Conservation (phyloP, 2,113 vertebrate genomes). For the Polypterus senegalus region DNA sequence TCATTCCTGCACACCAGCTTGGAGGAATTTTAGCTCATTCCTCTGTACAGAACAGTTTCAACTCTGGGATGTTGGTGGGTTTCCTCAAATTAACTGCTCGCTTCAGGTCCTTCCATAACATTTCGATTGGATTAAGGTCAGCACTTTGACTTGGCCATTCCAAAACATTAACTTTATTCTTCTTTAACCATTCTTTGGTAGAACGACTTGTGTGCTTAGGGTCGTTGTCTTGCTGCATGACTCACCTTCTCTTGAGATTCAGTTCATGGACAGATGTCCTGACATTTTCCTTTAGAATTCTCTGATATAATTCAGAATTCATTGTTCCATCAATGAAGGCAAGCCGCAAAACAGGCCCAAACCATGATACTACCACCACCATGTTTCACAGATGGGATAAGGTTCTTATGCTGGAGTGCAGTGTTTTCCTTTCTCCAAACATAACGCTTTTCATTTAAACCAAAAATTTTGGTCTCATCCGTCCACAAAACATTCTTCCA, state of each 20-base stretch:
- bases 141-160: too few species aligned
- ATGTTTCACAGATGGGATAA: conserved; percentile 3
- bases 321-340: not conserved
- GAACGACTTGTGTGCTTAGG: too few species aligned
- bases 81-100: too few species aligned
- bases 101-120: too few species aligned
- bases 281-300: conserved; percentile 1
- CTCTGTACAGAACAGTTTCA: too few species aligned
- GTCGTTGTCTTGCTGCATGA: too few species aligned
- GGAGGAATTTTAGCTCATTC: too few species aligned
- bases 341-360: conserved; percentile 1
- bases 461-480: conserved; percentile 1
- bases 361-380: conserved; percentile 3
- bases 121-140: too few species aligned
- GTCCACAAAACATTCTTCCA: conserved; percentile 7
- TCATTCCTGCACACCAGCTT: too few species aligned
- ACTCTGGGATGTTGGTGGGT: too few species aligned
- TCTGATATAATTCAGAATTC: not conserved
- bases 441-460: not conserved
- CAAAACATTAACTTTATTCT: too few species aligned
- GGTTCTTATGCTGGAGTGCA: conserved; percentile 4
- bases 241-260: not conserved
- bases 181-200: too few species aligned
- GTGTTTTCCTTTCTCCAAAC: not conserved
- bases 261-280: not conserved